Conservation (phyloP, 1,140 invertebrate species). For the Glomeris maerens region DNA sequence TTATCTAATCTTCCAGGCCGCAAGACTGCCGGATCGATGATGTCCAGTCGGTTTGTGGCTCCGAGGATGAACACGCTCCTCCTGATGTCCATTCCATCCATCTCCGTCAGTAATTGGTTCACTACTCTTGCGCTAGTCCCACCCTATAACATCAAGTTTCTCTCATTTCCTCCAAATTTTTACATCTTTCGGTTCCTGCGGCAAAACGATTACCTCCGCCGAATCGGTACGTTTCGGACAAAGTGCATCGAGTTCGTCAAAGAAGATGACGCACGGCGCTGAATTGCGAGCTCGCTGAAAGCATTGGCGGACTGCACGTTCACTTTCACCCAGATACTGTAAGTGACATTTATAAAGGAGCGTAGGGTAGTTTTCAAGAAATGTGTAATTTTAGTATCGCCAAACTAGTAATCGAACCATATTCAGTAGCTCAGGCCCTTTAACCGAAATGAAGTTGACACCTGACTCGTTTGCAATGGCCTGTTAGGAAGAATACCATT, state of each 20-base stretch:
- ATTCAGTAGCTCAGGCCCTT: constrained; percentile 89
- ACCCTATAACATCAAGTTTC: no score
- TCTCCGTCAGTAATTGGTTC: constrained; percentile 94
- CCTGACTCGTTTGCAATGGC: constrained; percentile 92
- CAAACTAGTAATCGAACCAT: constrained; percentile 50
- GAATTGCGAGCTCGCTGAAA: constrained; percentile 90
- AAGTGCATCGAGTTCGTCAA: constrained; percentile 95
- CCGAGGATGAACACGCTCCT: constrained; percentile 88
- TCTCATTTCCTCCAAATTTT: no score
- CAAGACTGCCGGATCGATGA: constrained; percentile 89
- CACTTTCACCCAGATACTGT: constrained; percentile 97
- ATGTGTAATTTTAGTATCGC: no score
- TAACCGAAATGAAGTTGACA: constrained; percentile 93
- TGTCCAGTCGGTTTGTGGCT: constrained; percentile 92
- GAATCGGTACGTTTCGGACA: constrained; percentile 74
- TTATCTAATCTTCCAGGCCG: constrained; percentile 89
- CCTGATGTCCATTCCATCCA: constrained; percentile 87
- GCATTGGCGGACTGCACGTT: constrained; percentile 83
- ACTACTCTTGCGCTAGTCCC: constrained; percentile 61
- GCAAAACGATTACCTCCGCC: constrained; percentile 48
- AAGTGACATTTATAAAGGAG: constrained; percentile 22
- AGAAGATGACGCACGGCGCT: constrained; percentile 96
- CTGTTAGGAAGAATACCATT: constrained; percentile 21
- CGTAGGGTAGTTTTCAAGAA: constrained; percentile 1
- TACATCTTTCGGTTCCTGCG: no score